Conservation (phyloP, 2,113 vertebrate species). For the Calyptomena viridis region DNA sequence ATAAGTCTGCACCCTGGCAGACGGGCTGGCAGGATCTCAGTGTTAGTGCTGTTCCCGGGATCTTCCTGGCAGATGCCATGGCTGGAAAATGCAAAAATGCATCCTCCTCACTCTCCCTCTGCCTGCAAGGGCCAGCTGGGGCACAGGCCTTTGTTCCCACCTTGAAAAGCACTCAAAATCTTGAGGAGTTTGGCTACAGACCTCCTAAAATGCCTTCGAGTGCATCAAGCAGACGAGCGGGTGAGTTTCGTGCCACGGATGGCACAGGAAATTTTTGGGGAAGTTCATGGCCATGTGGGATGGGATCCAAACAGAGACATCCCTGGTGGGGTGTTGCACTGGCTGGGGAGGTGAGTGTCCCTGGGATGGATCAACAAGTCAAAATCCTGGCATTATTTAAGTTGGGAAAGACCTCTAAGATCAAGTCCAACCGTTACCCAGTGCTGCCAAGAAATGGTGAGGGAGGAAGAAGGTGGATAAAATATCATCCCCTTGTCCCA, state of each 20-base stretch:
- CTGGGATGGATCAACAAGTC: not conserved
- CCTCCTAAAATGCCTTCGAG: not conserved
- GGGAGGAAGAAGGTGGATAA: not conserved
- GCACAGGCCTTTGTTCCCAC: not conserved
- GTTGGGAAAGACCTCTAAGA: not conserved
- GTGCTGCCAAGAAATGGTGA: not conserved
- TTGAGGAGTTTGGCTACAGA: not conserved
- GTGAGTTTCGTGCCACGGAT: not conserved
- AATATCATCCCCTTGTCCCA: not conserved
- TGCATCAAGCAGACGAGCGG: not conserved
- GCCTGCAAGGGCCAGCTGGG: not conserved
- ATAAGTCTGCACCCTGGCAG: constrained; percentile 13
- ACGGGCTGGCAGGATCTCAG: not conserved
- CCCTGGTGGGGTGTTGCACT: fast-evolving
- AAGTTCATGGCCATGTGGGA: not conserved
- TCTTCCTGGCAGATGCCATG: not conserved
- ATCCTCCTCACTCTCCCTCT: fast-evolving
- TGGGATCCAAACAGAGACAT: not conserved
- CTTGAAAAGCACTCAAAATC: not conserved
- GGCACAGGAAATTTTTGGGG: not conserved
- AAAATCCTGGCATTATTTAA: not conserved
- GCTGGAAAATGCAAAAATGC: not conserved
- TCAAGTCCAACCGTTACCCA: fast-evolving
- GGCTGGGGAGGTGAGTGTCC: fast-evolving
- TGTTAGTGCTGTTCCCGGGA: not conserved